phyloP scores from a whole-genome alignment of 2,113 vertebrate species.

The Microcebus tavaratra region DNA sequence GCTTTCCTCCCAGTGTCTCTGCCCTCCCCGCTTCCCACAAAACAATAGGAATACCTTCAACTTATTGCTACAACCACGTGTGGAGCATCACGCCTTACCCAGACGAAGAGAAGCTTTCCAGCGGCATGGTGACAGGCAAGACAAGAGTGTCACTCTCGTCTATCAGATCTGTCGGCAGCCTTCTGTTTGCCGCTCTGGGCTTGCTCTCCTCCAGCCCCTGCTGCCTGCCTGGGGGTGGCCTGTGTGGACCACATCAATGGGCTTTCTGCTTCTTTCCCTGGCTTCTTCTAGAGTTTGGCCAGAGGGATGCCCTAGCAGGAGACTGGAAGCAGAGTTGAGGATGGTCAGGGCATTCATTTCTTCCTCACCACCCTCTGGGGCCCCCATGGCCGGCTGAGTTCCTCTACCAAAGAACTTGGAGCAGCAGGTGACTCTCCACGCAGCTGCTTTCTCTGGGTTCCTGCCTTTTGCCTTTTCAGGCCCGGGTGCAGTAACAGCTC shows the following conservation, averaged over 20 bases:
- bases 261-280: not conserved
- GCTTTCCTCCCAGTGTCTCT: not conserved
- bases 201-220: rapidly evolving
- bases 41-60: not conserved
- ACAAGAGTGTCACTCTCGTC: rapidly evolving
- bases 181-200: too few species aligned
- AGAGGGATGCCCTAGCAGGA: not conserved
- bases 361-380: not conserved
- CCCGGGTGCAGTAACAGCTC: not conserved
- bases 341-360: not conserved
- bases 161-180: not conserved
- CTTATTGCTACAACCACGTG: rapidly evolving
- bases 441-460: not conserved
- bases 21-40: not conserved
- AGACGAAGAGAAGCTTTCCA: not conserved
- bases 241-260: not conserved
- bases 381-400: not conserved
- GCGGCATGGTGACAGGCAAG: too few species aligned
- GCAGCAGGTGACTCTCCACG: not conserved
- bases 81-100: rapidly evolving
- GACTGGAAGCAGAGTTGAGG: not conserved
- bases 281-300: not conserved
- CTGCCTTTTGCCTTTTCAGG: not conserved
- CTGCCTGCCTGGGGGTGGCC: too few species aligned
- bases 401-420: not conserved